Evolutionary conservation across 2,113 vertebrate species (phyloP).

Genomic region (Rhinopomastus cyanomelas): DNA sequence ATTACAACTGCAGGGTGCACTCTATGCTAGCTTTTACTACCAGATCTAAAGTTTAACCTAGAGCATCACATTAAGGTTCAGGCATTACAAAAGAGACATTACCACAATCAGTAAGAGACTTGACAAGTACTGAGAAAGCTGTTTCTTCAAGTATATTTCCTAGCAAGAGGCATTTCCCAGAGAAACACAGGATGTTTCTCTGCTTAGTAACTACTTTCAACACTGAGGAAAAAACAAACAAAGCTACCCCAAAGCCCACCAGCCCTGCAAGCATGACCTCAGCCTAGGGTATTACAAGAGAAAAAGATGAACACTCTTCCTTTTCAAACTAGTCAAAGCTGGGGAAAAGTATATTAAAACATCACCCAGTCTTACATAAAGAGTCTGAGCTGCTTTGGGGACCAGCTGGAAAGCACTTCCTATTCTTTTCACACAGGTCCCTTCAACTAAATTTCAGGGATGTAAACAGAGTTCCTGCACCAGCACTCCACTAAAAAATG

Average conservation of each 20-base stretch:
- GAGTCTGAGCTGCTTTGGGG: not conserved
- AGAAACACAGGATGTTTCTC: not conserved
- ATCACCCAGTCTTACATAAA: not conserved
- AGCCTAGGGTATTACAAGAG: not conserved
- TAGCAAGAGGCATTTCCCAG: not conserved
- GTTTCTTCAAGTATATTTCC: not conserved
- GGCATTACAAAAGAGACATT: not conserved
- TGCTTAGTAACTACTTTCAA: not conserved
- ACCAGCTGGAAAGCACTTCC: not conserved
- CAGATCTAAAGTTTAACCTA: not conserved
- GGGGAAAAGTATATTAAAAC: not conserved
- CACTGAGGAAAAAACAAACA: not conserved
- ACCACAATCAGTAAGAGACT: not conserved
- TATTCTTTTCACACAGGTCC: not conserved
- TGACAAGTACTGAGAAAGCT: not conserved
- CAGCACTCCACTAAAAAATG: not conserved
- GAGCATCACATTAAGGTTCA: not conserved
- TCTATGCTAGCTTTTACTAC: not conserved
- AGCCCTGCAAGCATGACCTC: not conserved
- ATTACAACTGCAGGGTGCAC: not conserved
- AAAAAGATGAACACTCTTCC: not conserved
- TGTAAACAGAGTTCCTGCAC: not conserved
- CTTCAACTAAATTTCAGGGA: not conserved
- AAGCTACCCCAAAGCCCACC: not conserved
- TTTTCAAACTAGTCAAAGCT: not conserved